Base-by-base conservation (phyloP, 1,140 invertebrate species). In the Drosophila elegans region DNA sequence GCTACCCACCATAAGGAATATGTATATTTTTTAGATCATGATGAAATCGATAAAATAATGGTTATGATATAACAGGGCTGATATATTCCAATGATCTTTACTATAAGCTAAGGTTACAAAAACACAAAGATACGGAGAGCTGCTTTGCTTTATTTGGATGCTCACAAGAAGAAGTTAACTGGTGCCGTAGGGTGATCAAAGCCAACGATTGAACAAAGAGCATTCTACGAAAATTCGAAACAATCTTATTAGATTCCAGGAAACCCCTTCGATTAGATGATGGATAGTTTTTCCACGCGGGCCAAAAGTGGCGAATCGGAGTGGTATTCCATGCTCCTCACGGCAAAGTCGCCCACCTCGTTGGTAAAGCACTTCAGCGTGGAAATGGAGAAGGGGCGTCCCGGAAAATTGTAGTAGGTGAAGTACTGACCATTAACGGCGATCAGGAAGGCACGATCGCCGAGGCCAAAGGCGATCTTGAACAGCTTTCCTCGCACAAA, bases 361-460 rank as follows among this genome's bases (percentile, higher is more conserved):
- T 91, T 92, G 42, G 80, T 90, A 29, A 91, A 91, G 39, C 91
- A 92, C 62, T 92, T 92, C 9, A 92, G 61, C 4, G 91, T 92
- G 2, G 91, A 92, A 12, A 92, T 91, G 45, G 91, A 75, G 51
- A 92, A 92, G 0, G 71, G 74, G 5, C 83, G 90, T 2, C 85
- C 41, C 1, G 91, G 91, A 32, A 91, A 92, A 48, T 92, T 92
- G 29, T 91, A 92, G 39, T 92, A 92, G 41, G 91, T 92, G 21
- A 92, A 92, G 49, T 92, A 92, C 61, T 91, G 90, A 0, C 91
- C 91, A 75, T 92, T 92, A 11, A 92, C 91, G 7, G 91, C 91
- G 32, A 92, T 92, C 4, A 92, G 73, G 39, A 92, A 91, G 12
- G 91, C 91, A 7, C 88, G 85, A 67, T 92, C 91, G 0, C 91